Evolutionary conservation across 2,888 invertebrate genomes (phyloP).

Genomic region (Melinaea menophilus): DNA sequence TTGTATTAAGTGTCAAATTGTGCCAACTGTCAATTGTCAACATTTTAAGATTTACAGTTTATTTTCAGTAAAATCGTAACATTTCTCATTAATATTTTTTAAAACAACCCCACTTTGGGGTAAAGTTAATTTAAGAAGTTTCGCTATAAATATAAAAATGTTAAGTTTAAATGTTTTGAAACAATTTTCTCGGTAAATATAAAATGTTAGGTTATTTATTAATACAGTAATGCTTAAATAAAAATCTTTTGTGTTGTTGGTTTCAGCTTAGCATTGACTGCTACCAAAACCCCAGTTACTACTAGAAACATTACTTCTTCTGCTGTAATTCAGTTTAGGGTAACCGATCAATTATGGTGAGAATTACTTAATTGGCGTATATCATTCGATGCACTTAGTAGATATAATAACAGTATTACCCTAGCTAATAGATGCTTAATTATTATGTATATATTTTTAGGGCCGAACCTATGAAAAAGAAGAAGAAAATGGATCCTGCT

Average conservation of each 20-base stretch:
- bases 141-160: constrained; percentile 38
- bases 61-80: neutral
- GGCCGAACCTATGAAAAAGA: constrained; percentile 94
- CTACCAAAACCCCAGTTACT: constrained; percentile 41
- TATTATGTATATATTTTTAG: constrained; percentile 57
- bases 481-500: constrained; percentile 89
- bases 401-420: too few species aligned
- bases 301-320: constrained; percentile 51
- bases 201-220: neutral
- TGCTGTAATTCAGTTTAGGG: constrained; percentile 55
- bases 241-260: constrained; percentile 17
- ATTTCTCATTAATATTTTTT: neutral
- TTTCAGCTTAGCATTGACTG: constrained; percentile 56
- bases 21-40: neutral
- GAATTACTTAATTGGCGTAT: constrained; percentile 20
- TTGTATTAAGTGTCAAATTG: neutral
- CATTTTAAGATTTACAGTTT: neutral
- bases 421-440: neutral
- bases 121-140: neutral
- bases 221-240: constrained; percentile 4
- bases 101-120: neutral
- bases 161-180: constrained; percentile 54
- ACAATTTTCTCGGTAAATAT: constrained; percentile 56
- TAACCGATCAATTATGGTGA: constrained; percentile 67
- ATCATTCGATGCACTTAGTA: neutral